Base-by-base conservation (phyloP, 2,113 vertebrate genomes). In the Acanthochromis polyacanthus region DNA sequence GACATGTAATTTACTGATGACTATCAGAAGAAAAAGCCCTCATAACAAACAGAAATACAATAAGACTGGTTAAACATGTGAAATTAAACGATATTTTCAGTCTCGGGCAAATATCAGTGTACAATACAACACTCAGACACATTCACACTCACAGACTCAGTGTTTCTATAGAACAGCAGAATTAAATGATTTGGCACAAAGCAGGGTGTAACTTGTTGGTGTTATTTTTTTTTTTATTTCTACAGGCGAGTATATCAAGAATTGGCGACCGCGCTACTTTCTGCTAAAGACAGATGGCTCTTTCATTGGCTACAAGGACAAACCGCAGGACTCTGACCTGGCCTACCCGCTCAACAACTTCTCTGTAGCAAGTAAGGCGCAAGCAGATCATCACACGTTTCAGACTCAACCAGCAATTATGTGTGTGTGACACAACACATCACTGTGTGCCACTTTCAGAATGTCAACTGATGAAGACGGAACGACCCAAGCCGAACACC, bases 271-370 rank as follows among this genome's bases (percentile, higher is more conserved):
- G 75, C 96, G 97, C 81, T 99, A 99, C 71, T 99, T 99, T 91
- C 95, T 99, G 89, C 92, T 99, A 86, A 98, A 99, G 95, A 96
- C 96, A 79, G 97, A 99, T 91, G 97, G 97, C 85, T 99, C 97
- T 71, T 99, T 99, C 94, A 98, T 98, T 88, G 97, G 97, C 87
- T 98, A 99, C 92, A 99, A 99, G 93, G 97, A 99, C 92, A 99
- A 99, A 91, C 97, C 97, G 36, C 97, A 99, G 94, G 97, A 98
- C 92, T 97, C 97, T 32, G 97, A 99, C 95, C 93, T 98, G 89
- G 97, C 97, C 81, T 98, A 98, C 92, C 97, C 97, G 61, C 96
- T 99, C 93, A 99, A 99, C 94, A 99, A 99, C 95, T 99, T 99
- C 93, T 99, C 97, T 83, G 97, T 99, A 92, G 97, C 97, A 95